Base-by-base conservation (phyloP, 2,797 vertebrate genomes). In the Lagorchestes hirsutus region DNA sequence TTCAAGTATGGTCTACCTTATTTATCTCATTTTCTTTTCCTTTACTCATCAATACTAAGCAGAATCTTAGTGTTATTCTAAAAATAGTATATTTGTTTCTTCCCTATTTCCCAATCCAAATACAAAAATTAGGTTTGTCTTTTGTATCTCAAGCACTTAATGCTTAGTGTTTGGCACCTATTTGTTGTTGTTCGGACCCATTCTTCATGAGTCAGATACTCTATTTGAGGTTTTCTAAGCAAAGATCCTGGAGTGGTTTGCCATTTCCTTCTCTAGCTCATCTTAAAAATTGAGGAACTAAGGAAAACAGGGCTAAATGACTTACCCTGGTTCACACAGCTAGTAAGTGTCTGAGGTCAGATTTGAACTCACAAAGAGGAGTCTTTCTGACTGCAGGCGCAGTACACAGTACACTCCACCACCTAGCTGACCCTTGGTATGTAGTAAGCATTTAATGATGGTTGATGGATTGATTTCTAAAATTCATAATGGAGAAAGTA, bases 351-450 rank as follows among this genome's bases (percentile, higher is more conserved):
- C 67, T 46, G 16, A 82, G 2, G 67, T 5, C n/a, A 82, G 1
- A 82, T 10, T 40, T 74, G 67, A 74, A 40, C 6, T 74, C n/a
- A 40, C 67, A 40, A 40, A n/a, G 67, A 40, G n/a, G n/a, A 74
- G 6, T 9, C n/a, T 40, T 74, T 74, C 67, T 22, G 34, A 40
- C 62, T 40, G 34, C n/a, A 40, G 5, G 16, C 14, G 5, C 16
- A 16, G 5, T 16, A 22, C 8, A 1, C 18, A 40, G 22, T 46
- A 18, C n/a, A 40, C n/a, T 40, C 2, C 2, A 18, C 4, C 1
- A 40, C 5, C 34, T 74, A 40, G n/a, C n/a, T 82, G 16, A 8
- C n/a, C n/a, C 67, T 46, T 82, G 6, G 16, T 46, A 82, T 24
- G 27, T 27, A 46, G 74, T 27, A 87, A 87, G 2, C 22, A 50